These are phyloP conservation scores for Caerostris extrusa DNA, from an alignment of 1,140 invertebrate genomes.

Conservation along the genomic window DNA sequence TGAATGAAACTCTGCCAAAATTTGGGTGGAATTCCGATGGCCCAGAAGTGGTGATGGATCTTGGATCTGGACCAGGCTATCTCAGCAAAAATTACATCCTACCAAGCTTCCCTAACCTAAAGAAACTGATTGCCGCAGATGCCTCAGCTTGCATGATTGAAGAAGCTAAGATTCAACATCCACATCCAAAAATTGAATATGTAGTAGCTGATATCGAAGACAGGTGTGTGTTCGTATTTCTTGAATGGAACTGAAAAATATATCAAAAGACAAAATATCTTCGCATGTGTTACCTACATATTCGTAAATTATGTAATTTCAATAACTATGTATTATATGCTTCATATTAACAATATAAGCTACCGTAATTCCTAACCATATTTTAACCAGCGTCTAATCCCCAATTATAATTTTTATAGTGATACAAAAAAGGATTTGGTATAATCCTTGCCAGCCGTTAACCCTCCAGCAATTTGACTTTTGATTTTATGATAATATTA, in stretches of 20 bases:
- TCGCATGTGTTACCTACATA: too few relatives aligned
- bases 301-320: too few relatives aligned
- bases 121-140: slow-evolving; percentile 36
- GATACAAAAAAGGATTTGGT: too few relatives aligned
- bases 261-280: neutral
- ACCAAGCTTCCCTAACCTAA: neutral
- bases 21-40: neutral
- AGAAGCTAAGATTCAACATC: slow-evolving; percentile 12
- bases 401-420: too few relatives aligned
- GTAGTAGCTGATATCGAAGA: slow-evolving; percentile 22
- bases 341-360: too few relatives aligned
- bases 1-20: neutral
- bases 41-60: slow-evolving; percentile 43
- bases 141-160: slow-evolving; percentile 36
- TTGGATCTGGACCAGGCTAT: slow-evolving; percentile 58
- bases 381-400: too few relatives aligned
- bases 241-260: neutral
- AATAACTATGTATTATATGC: too few relatives aligned
- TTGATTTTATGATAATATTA: too few relatives aligned
- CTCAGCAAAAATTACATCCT: neutral
- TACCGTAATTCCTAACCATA: too few relatives aligned
- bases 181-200: slow-evolving; percentile 57
- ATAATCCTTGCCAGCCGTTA: too few relatives aligned
- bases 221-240: neutral
- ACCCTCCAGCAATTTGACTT: too few relatives aligned